Base-by-base conservation (phyloP, 2,888 invertebrate genomes). In the Pachliopta kotzebuea region DNA sequence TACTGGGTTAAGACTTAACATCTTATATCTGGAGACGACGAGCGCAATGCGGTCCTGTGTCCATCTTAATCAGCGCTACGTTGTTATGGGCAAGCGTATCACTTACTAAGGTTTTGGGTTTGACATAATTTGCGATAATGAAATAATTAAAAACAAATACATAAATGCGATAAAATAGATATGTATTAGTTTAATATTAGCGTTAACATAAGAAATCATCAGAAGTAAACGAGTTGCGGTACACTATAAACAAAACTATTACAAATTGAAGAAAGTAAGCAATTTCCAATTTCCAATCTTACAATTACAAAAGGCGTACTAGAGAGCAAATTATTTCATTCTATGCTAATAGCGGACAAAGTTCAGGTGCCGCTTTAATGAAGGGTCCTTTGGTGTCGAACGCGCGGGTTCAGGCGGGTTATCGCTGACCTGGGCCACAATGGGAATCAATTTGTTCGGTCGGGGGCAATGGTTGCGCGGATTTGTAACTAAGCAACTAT, bases 361-460 rank as follows among this genome's bases (percentile, higher is more conserved):
- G 60, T 64, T 64, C 64, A 60, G 56, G 56, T 60, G 37, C 21
- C 42, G 20, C 26, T 52, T 52, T 60, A 64, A 64, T 52, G 56
- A 60, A 64, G 56, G 64, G 60, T 52, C 21, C 49, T 31, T 18
- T n/a, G 31, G 52, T 64, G 60, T 56, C 29, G 52, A 64, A 55
- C 63, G 56, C 56, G 56, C 29, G 42, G 52, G 64, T 52, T 64
- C 59, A 45, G 20, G 1, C 53, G 56, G 60, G 64, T 64, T 64
- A 64, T 64, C 63, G 60, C n/a, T 55, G 61, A 8, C 11, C 55
- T 54, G 26, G 20, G 37, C 29, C 53, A 64, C 64, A 64, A 64
- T 64, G 60, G 64, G 60, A 64, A 64, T 56, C 60, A 64, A 64
- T 64, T 64, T 64, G 64, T 64, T 60, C 26, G 56, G 42, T 52